Evolutionary conservation across 2,797 vertebrate genomes (phyloP).

Genomic region (Cephalopachus bancanus): DNA sequence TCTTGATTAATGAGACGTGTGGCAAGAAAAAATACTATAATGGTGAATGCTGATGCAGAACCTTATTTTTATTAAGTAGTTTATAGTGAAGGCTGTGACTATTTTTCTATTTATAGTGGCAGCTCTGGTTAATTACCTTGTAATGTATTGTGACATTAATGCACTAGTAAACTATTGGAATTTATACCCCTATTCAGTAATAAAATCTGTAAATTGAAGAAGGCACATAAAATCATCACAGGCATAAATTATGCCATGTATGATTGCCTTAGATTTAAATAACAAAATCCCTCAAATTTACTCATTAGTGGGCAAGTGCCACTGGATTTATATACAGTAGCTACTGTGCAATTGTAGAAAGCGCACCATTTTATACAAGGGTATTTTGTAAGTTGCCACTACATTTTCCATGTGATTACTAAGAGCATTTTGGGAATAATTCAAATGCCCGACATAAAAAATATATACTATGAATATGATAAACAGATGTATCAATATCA

Average conservation of each 20-base stretch:
- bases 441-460: background rate
- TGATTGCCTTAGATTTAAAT: slow-evolving; percentile 75
- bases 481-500: background rate
- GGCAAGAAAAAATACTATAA: slow-evolving; percentile 74
- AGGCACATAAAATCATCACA: slow-evolving; percentile 84
- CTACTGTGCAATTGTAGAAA: background rate
- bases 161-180: slow-evolving; percentile 88
- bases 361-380: slow-evolving; percentile 54
- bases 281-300: slow-evolving; percentile 72
- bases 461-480: background rate
- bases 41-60: slow-evolving; percentile 86
- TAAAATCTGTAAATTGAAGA: slow-evolving; percentile 83
- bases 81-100: slow-evolving; percentile 84
- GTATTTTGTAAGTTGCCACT: background rate
- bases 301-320: slow-evolving; percentile 54
- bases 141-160: slow-evolving; percentile 89
- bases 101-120: slow-evolving; percentile 85
- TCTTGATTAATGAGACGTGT: slow-evolving; percentile 79
- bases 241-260: slow-evolving; percentile 85
- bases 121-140: slow-evolving; percentile 87
- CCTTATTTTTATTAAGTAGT: slow-evolving; percentile 86
- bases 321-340: slow-evolving; percentile 59
- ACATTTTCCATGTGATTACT: slow-evolving; percentile 29
- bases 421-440: background rate
- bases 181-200: slow-evolving; percentile 84